These are phyloP conservation scores for Limnothrissa miodon DNA, from an alignment of 2,113 vertebrate species.

Conservation along the genomic window DNA sequence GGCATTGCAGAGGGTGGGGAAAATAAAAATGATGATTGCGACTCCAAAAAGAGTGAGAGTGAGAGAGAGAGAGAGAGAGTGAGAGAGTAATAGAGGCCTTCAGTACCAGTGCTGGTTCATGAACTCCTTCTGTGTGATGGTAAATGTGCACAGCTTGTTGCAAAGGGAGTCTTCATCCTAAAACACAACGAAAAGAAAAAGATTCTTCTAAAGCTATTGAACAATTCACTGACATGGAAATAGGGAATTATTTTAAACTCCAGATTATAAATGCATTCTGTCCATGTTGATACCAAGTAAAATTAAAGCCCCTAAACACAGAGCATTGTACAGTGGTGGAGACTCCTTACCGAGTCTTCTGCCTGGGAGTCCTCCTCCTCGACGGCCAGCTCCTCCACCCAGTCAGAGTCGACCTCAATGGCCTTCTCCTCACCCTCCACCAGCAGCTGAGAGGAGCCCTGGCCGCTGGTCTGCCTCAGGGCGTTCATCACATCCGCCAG, in stretches of 20 bases:
- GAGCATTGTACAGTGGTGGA: neutral
- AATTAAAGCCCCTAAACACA: neutral
- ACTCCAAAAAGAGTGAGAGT: constrained; percentile 56
- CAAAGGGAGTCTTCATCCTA: constrained; percentile 99
- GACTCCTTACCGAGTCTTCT: constrained; percentile 86
- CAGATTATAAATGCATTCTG: too few relatives aligned
- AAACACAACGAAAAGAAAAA: constrained; percentile 29
- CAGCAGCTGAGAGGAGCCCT: constrained; percentile 84
- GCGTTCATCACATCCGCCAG: constrained; percentile 96
- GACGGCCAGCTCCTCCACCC: constrained; percentile 95
- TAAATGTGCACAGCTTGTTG: constrained; percentile 98
- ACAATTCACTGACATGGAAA: too few relatives aligned
- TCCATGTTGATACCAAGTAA: neutral
- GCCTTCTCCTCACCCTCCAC: constrained; percentile 93
- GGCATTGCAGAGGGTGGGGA: neutral
- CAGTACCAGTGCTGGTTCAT: constrained; percentile 99
- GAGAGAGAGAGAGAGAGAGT: neutral
- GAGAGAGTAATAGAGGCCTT: constrained; percentile 21
- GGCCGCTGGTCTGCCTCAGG: constrained; percentile 84
- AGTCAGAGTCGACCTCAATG: constrained; percentile 96
- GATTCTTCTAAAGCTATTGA: too few relatives aligned
- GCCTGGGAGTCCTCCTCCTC: constrained; percentile 98
- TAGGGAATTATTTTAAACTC: neutral
- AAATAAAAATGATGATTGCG: neutral
- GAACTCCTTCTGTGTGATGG: constrained; percentile 98